Conservation (phyloP, 2,113 vertebrate genomes). For the Sylvicapra grimmia region DNA sequence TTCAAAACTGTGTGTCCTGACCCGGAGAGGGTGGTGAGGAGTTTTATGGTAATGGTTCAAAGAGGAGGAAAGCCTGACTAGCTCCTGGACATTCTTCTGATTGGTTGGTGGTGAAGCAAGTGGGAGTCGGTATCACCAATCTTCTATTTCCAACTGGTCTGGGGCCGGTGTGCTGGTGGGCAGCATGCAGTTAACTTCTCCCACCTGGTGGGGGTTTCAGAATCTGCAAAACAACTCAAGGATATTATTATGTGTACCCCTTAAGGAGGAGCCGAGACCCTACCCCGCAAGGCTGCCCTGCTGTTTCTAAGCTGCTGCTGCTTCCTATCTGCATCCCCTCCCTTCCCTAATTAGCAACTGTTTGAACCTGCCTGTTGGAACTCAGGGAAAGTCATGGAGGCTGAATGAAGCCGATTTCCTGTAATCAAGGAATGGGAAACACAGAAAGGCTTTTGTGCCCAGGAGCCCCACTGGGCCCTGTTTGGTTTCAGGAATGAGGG, state of each 20-base stretch:
- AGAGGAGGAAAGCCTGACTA: not conserved
- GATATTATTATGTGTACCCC: not conserved
- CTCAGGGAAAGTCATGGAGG: not conserved
- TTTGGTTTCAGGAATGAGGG: not conserved
- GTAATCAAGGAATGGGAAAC: not conserved
- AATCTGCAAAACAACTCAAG: not conserved
- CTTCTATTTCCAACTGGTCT: not conserved
- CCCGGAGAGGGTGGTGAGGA: not conserved
- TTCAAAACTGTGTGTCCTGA: not conserved
- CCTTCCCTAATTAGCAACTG: not conserved
- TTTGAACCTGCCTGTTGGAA: not conserved
- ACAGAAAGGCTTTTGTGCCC: not conserved
- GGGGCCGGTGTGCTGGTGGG: not conserved
- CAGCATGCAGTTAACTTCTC: not conserved
- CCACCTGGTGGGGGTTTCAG: not conserved
- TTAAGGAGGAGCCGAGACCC: not conserved
- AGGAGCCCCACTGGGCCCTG: not conserved
- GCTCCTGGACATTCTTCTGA: not conserved
- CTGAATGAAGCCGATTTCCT: not conserved
- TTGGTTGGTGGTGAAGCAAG: not conserved
- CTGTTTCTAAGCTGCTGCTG: not conserved
- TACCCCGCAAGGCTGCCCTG: not conserved
- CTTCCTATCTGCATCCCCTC: not conserved
- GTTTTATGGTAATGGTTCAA: not conserved
- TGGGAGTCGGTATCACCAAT: not conserved